phyloP scores from a whole-genome alignment of 2,888 invertebrate genomes.

The Pyrrhia umbra region DNA sequence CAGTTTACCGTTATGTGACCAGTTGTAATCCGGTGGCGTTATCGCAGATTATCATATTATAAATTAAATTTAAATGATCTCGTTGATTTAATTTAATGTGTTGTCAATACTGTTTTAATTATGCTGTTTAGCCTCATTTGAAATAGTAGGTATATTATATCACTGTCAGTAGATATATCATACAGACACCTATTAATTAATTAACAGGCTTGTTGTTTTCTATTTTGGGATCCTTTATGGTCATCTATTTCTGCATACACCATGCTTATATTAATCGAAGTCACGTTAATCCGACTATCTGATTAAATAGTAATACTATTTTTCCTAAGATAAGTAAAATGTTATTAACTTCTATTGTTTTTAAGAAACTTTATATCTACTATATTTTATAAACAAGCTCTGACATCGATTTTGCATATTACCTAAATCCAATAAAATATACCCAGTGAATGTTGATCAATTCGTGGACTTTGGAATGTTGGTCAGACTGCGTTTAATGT shows the following conservation, averaged over 20 bases:
- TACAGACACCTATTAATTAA: not conserved
- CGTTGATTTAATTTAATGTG: not conserved
- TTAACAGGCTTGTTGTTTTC: not conserved
- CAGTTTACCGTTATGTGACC: slow-evolving; percentile 13
- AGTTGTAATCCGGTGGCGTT: slow-evolving; percentile 5
- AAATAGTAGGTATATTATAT: not conserved
- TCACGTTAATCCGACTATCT: not conserved
- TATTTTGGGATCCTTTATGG: too few species aligned
- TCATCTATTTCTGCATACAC: too few species aligned
- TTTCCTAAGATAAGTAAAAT: not conserved
- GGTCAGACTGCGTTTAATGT: slow-evolving; percentile 1
- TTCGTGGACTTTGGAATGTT: slow-evolving; percentile 14
- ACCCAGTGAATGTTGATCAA: slow-evolving; percentile 18
- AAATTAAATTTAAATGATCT: not conserved
- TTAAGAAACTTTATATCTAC: not conserved
- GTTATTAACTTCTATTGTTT: not conserved
- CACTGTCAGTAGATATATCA: not conserved
- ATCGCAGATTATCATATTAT: not conserved
- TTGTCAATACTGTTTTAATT: slow-evolving; percentile 3
- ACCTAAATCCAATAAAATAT: not conserved
- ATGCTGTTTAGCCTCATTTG: not conserved
- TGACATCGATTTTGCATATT: not conserved
- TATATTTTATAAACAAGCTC: not conserved
- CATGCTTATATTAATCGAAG: too few species aligned
- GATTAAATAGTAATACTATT: not conserved